Evolutionary conservation across 2,113 vertebrate genomes (phyloP).

Genomic region (Chaetura pelagica): DNA sequence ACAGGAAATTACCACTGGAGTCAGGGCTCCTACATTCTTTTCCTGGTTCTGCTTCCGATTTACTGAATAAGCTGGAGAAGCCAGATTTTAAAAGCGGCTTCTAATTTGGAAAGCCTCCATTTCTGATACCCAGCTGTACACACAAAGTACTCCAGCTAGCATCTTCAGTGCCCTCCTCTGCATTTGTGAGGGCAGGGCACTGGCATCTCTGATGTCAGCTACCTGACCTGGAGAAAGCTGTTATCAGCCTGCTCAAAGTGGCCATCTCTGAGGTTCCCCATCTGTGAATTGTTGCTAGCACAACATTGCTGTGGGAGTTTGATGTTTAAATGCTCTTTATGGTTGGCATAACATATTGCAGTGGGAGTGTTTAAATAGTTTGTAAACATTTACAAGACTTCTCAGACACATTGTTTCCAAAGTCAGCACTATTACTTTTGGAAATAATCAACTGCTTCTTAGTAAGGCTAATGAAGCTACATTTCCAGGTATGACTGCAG

Average conservation of each 20-base stretch:
- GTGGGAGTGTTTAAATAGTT: slow-evolving; percentile 25
- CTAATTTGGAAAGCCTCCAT: neutral
- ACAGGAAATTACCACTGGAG: slow-evolving; percentile 6
- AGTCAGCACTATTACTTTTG: neutral
- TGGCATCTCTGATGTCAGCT: neutral
- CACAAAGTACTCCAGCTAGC: neutral
- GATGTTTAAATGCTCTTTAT: neutral
- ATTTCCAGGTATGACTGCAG: neutral
- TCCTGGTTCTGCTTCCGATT: slow-evolving; percentile 30
- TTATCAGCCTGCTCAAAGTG: rapidly evolving
- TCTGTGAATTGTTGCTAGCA: neutral
- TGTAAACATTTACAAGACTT: slow-evolving; percentile 33
- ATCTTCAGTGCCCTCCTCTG: neutral
- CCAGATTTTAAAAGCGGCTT: neutral
- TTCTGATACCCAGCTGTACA: neutral
- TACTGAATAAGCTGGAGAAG: neutral
- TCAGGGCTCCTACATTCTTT: neutral
- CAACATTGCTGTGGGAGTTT: slow-evolving; percentile 1
- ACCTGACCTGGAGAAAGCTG: neutral
- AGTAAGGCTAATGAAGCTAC: neutral
- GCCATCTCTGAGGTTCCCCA: neutral
- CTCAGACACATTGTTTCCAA: neutral
- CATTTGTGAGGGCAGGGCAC: neutral
- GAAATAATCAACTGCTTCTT: neutral
- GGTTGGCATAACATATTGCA: slow-evolving; percentile 7